Percentiles rank a stretch among this genome's conserved stretches.
Evolutionary conservation across 2,797 vertebrate genomes (phyloP).

Genomic region (Spinibarbus caldwelli): DNA sequence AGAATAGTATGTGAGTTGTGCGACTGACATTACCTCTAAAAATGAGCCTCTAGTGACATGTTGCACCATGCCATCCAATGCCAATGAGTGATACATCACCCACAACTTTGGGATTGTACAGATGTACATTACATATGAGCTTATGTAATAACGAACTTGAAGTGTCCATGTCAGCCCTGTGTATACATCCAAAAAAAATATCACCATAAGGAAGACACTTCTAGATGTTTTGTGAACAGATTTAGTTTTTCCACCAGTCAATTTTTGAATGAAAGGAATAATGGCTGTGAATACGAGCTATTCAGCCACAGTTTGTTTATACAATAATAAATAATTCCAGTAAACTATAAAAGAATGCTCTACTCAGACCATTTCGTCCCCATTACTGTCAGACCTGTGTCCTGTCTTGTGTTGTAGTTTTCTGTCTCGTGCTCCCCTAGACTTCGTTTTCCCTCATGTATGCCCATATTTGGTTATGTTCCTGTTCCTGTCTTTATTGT

Average conservation of each 20-base stretch:
- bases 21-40: conserved; percentile 15
- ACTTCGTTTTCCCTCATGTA: too few relatives aligned
- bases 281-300: neutral
- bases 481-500: too few relatives aligned
- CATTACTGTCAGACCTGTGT: too few relatives aligned
- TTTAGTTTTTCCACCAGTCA: neutral
- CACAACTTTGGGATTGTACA: conserved; percentile 14
- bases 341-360: neutral
- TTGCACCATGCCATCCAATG: conserved; percentile 4
- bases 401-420: too few relatives aligned
- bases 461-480: too few relatives aligned
- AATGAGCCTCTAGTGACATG: conserved; percentile 37
- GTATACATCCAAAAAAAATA: neutral
- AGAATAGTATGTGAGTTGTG: neutral
- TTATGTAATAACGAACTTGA: conserved; percentile 40
- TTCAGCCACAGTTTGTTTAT: neutral
- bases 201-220: neutral
- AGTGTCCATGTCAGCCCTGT: conserved; percentile 9
- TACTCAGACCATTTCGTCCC: neutral
- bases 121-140: conserved; percentile 9
- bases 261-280: neutral
- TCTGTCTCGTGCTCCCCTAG: too few relatives aligned
- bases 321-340: neutral
- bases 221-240: neutral
- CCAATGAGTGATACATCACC: conserved; percentile 20